phyloP scores from a whole-genome alignment of 2,888 invertebrate species.

The Rhaphigaster nebulosa region DNA sequence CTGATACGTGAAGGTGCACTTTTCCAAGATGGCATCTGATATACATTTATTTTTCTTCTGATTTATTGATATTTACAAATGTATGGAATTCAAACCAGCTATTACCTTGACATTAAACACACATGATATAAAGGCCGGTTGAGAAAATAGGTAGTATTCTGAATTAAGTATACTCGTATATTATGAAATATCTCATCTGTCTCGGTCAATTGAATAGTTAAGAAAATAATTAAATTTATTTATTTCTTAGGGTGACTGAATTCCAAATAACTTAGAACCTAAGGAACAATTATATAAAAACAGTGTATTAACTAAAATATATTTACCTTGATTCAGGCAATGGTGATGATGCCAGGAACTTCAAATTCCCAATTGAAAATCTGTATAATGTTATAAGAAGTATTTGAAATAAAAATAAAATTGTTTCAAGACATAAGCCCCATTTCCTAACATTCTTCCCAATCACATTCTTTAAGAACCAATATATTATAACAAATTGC shows the following conservation, averaged over 20 bases:
- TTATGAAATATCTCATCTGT: too few relatives aligned
- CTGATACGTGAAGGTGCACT: too few relatives aligned
- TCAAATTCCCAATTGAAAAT: constrained; percentile 38
- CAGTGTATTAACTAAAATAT: not conserved
- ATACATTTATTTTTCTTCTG: not conserved
- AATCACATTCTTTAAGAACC: constrained; percentile 67
- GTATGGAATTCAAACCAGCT: too few relatives aligned
- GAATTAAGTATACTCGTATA: too few relatives aligned
- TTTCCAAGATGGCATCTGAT: not conserved
- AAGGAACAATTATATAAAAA: not conserved
- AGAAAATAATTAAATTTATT: too few relatives aligned
- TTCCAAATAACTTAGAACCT: too few relatives aligned
- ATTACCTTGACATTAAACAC: too few relatives aligned
- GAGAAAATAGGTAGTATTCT: too few relatives aligned
- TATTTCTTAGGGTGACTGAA: too few relatives aligned
- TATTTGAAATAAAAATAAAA: constrained; percentile 49
- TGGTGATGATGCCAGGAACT: not conserved
- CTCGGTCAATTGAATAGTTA: too few relatives aligned
- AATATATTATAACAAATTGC: constrained; percentile 67
- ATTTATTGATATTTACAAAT: not conserved
- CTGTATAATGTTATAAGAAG: not conserved
- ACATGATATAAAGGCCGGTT: too few relatives aligned
- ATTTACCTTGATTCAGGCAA: constrained; percentile 43
- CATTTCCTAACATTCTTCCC: constrained; percentile 26
- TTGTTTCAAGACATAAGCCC: constrained; percentile 1